Conservation (phyloP, 2,797 vertebrate species). For the Etheostoma nigrum region DNA sequence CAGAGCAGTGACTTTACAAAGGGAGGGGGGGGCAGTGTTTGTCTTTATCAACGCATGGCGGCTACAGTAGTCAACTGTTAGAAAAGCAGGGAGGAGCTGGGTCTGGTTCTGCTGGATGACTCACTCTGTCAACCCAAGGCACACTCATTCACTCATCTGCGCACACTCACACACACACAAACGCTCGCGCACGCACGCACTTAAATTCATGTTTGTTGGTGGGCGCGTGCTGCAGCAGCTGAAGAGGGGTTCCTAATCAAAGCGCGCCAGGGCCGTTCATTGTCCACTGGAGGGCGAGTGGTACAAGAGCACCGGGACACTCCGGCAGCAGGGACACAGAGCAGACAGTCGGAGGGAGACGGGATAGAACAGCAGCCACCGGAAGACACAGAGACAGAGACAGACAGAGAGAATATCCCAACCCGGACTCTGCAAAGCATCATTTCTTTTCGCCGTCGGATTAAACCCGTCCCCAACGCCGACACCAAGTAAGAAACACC, state of each 20-base stretch:
- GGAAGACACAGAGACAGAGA: slow-evolving; percentile 51
- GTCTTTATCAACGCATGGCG: slow-evolving; percentile 66
- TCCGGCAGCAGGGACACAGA: slow-evolving; percentile 56
- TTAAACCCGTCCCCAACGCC: slow-evolving; percentile 63
- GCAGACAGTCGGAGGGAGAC: slow-evolving; percentile 60
- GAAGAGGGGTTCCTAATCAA: slow-evolving; percentile 70
- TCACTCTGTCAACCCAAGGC: slow-evolving; percentile 73
- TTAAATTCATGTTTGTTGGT: slow-evolving; percentile 18
- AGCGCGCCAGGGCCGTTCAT: slow-evolving; percentile 69
- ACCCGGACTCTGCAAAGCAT: slow-evolving; percentile 70
- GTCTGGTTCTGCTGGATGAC: slow-evolving; percentile 79
- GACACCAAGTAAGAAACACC: slow-evolving; percentile 75
- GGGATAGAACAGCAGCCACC: slow-evolving; percentile 63
- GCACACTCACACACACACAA: slow-evolving; percentile 27
- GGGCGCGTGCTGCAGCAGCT: slow-evolving; percentile 33
- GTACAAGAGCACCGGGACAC: slow-evolving; percentile 74
- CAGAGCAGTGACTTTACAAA: slow-evolving; percentile 15
- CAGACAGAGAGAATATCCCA: slow-evolving; percentile 59
- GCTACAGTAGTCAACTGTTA: slow-evolving; percentile 79
- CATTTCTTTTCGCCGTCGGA: slow-evolving; percentile 68
- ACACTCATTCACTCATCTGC: slow-evolving; percentile 58
- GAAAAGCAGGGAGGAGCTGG: slow-evolving; percentile 71
- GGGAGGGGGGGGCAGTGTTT: slow-evolving; percentile 42
- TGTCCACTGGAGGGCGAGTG: slow-evolving; percentile 86
- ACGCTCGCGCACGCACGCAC: neutral